Conservation (phyloP, 1,140 invertebrate genomes). For the Gonioctena quinquepunctata region DNA sequence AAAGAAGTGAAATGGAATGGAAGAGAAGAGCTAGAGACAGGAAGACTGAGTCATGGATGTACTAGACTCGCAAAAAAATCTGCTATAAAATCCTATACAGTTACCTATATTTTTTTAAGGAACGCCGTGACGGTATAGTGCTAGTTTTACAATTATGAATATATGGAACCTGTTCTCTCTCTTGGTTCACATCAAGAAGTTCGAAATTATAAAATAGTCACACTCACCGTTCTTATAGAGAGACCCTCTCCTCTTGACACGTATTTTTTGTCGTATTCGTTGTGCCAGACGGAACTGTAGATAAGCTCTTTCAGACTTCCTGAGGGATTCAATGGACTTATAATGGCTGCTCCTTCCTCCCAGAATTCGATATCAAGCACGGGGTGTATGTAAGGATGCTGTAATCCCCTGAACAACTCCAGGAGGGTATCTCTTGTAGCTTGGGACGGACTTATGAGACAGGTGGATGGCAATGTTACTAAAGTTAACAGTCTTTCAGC, state of each 20-base stretch:
- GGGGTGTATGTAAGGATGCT: slow-evolving; percentile 91
- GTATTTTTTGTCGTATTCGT: slow-evolving; percentile 47
- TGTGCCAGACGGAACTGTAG: slow-evolving; percentile 58
- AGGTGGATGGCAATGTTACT: slow-evolving; percentile 67
- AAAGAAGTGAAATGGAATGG: too few species aligned
- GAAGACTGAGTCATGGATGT: too few species aligned
- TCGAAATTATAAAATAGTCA: background rate
- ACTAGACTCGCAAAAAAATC: too few species aligned
- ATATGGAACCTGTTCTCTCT: too few species aligned
- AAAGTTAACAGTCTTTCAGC: slow-evolving; percentile 83
- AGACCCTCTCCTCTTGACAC: slow-evolving; percentile 40
- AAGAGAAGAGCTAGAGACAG: too few species aligned
- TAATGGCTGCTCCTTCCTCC: slow-evolving; percentile 66
- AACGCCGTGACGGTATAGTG: too few species aligned
- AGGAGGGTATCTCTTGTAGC: slow-evolving; percentile 69
- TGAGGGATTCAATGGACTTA: slow-evolving; percentile 79
- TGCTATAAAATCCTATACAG: too few species aligned
- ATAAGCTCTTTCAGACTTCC: slow-evolving; percentile 89
- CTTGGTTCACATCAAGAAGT: too few species aligned
- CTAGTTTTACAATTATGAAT: too few species aligned
- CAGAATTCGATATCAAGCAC: slow-evolving; percentile 78
- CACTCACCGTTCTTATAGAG: slow-evolving; percentile 46
- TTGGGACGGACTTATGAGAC: slow-evolving; percentile 57
- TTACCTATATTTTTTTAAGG: too few species aligned
- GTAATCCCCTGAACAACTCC: slow-evolving; percentile 81